Base-by-base conservation (phyloP, 2,888 invertebrate species). In the Cacoxenus indagator region DNA sequence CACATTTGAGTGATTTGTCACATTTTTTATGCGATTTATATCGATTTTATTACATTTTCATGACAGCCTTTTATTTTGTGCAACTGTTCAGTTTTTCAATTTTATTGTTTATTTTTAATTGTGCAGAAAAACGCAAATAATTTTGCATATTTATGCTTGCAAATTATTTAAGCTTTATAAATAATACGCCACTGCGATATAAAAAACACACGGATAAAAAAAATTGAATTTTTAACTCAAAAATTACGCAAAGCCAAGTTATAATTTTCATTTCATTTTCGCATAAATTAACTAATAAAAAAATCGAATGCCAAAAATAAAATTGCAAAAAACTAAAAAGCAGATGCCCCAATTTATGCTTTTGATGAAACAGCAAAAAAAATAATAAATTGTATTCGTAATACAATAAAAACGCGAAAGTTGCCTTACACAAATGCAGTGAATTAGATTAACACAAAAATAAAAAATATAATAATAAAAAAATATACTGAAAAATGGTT, bases 1-100 rank as follows among this genome's bases (percentile, higher is more conserved):
- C 61, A 31, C 48, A 64, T 74, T 69, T 79, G 78, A 79, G 78
- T 83, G 82, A 79, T 82, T 76, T 79, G 81, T 82, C 82, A 75
- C 70, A 72, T 2, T 37, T 37, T 14, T 37, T 37, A 1, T 37
- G 37, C 37, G 37, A 37, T 37, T 37, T 37, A 37, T 37, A 4
- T 37, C 37, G 14, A 37, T 76, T 78, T 76, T 26, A 61, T 68
- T 54, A 62, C 37, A 11, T 37, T 37, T 37, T 37, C 37, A 37
- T 11, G 9, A 14, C 8, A 37, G n/a, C n/a, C n/a, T n/a, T n/a
- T n/a, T 37, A 11, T 11, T 37, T 37, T 37, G 37, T 14, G 14
- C 37, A 37, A 37, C 4, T 37, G 8, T 37, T 37, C n/a, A n/a
- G n/a, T n/a, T 37, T 8, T 43, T 62, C 37, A 26, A 54, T 31